Conservation (phyloP, 2,113 vertebrate species). For the Erinaceus europaeus region DNA sequence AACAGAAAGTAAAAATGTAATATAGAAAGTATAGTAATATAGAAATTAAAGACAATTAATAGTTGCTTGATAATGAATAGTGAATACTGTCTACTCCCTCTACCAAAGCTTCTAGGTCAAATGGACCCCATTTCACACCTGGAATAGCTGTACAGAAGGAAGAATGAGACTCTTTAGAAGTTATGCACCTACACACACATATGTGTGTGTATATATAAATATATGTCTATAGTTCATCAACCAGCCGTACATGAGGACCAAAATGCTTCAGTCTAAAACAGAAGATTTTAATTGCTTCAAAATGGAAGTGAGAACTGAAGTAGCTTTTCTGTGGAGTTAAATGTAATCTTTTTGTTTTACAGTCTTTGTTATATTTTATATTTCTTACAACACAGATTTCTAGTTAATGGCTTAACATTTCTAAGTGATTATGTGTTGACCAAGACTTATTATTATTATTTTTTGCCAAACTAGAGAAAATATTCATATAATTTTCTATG, state of each 20-base stretch:
- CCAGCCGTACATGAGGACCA: conserved; percentile 83
- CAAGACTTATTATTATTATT: conserved; percentile 53
- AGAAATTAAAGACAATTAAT: conserved; percentile 64
- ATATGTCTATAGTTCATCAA: conserved; percentile 47
- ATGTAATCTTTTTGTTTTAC: conserved; percentile 72
- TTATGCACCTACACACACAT: neutral
- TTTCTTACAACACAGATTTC: conserved; percentile 79
- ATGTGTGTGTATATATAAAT: neutral
- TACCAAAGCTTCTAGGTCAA: conserved; percentile 89
- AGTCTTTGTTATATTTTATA: conserved; percentile 78
- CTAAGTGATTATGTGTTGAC: conserved; percentile 79
- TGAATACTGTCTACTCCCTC: conserved; percentile 85
- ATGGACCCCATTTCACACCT: conserved; percentile 81
- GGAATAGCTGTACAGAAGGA: conserved; percentile 82
- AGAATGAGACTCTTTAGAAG: conserved; percentile 82
- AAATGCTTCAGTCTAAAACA: conserved; percentile 79
- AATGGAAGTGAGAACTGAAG: conserved; percentile 76
- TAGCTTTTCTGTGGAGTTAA: conserved; percentile 77
- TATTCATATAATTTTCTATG: conserved; percentile 80
- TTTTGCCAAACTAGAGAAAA: conserved; percentile 74
- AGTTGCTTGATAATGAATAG: conserved; percentile 71
- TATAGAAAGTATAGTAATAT: neutral
- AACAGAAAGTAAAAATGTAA: conserved; percentile 18
- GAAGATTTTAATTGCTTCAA: conserved; percentile 78
- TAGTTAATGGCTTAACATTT: conserved; percentile 78